Evolutionary conservation across 1,140 invertebrate species (phyloP).

Genomic region (Camponotus pennsylvanicus): DNA sequence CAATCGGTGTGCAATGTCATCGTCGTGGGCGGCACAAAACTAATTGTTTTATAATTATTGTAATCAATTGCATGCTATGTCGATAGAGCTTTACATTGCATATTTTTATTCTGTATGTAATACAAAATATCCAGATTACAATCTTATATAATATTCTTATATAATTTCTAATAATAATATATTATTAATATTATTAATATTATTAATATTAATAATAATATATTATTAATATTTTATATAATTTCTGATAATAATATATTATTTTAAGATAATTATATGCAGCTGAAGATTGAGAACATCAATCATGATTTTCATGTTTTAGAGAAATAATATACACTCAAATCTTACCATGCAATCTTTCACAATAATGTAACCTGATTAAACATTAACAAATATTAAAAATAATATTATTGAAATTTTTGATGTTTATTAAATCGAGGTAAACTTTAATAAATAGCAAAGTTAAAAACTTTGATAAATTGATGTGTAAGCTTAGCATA

Average conservation of each 20-base stretch:
- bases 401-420: not conserved
- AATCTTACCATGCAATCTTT: not conserved
- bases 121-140: slow-evolving; percentile 20
- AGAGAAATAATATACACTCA: not conserved
- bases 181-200: not conserved
- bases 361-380: not conserved
- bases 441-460: not conserved
- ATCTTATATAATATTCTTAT: not conserved
- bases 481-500: not conserved
- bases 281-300: slow-evolving; percentile 18
- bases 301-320: not conserved
- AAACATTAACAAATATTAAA: slow-evolving; percentile 2
- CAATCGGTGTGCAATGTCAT: slow-evolving; percentile 12
- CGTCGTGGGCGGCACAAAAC: slow-evolving; percentile 27
- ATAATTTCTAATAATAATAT: slow-evolving; percentile 24
- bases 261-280: slow-evolving; percentile 16
- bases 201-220: too few relatives aligned
- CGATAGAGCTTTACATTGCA: not conserved
- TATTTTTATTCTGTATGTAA: not conserved
- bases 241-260: slow-evolving; percentile 29
- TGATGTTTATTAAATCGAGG: not conserved
- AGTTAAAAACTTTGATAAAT: not conserved
- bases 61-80: slow-evolving; percentile 32
- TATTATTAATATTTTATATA: not conserved
- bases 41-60: slow-evolving; percentile 56